Percentiles rank a stretch among this genome's conserved stretches.
Conservation (phyloP, 2,888 invertebrate species). For the Oxystoma pomonae region DNA sequence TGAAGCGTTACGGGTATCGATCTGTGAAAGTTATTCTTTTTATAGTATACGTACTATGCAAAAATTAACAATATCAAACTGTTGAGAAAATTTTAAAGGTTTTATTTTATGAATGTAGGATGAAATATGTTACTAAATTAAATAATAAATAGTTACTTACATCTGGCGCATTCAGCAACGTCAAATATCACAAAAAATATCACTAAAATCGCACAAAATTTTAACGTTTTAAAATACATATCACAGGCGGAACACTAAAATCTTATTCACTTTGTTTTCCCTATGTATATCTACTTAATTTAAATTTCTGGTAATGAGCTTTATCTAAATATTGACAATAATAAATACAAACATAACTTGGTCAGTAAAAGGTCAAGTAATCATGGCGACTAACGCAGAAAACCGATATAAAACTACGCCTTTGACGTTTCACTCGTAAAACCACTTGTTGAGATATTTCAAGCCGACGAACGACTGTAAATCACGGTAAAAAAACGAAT, state of each 20-base stretch:
- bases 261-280: not conserved
- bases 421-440: not conserved
- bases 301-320: too few species aligned
- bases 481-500: not conserved
- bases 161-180: slow-evolving; percentile 7
- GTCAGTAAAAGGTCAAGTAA: slow-evolving; percentile 3
- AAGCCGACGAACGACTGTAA: not conserved
- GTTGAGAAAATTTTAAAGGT: too few species aligned
- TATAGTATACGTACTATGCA: too few species aligned
- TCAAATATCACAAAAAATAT: slow-evolving; percentile 6
- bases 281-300: too few species aligned
- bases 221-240: slow-evolving; percentile 4
- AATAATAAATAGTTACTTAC: too few species aligned
- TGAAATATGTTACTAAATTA: too few species aligned
- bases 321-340: not conserved
- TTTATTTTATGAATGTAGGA: too few species aligned
- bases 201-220: slow-evolving; percentile 2
- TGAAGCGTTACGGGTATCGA: too few species aligned
- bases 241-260: not conserved
- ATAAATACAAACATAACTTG: not conserved
- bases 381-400: not conserved
- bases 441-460: not conserved
- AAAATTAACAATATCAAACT: too few species aligned
- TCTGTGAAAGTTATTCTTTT: too few species aligned
- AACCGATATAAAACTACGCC: not conserved